Conservation (phyloP, 2,888 invertebrate genomes). For the Dicycla oo region DNA sequence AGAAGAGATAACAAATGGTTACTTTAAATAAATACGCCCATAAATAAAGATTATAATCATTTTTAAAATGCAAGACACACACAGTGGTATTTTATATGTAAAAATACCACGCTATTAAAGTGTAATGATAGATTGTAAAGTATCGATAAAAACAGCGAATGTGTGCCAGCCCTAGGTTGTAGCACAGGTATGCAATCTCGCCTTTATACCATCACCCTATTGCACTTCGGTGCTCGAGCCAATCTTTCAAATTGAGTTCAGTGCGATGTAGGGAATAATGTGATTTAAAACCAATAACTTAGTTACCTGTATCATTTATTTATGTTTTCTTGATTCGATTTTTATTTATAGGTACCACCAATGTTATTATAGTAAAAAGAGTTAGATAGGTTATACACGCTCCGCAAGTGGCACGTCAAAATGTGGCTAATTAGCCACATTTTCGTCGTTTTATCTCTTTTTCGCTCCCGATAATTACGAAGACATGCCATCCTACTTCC, state of each 20-base stretch:
- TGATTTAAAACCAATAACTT: conserved; percentile 63
- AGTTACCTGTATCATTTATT: conserved; percentile 62
- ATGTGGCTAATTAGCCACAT: no score
- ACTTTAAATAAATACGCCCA: conserved; percentile 55
- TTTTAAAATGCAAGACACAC: conserved; percentile 22
- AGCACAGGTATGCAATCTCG: conserved; percentile 86
- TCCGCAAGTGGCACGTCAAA: no score
- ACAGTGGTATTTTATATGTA: conserved; percentile 27
- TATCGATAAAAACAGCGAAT: conserved; percentile 72
- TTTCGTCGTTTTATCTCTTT: no score
- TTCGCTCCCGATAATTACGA: no score
- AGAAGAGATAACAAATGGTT: conserved; percentile 24
- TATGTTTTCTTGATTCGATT: conserved; percentile 58
- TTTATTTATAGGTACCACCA: conserved; percentile 39
- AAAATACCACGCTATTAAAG: conserved; percentile 42
- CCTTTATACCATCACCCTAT: conserved; percentile 82
- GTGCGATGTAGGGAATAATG: conserved; percentile 61
- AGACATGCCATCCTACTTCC: no score
- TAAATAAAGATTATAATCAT: conserved; percentile 49
- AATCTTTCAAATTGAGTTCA: conserved; percentile 76
- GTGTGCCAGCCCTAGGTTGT: conserved; percentile 74
- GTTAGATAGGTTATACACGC: no score
- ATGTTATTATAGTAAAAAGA: no score
- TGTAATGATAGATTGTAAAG: conserved; percentile 52
- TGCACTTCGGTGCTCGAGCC: conserved; percentile 78